phyloP scores from a whole-genome alignment of 2,797 vertebrate genomes.

The Pseudomugil gertrudae region DNA sequence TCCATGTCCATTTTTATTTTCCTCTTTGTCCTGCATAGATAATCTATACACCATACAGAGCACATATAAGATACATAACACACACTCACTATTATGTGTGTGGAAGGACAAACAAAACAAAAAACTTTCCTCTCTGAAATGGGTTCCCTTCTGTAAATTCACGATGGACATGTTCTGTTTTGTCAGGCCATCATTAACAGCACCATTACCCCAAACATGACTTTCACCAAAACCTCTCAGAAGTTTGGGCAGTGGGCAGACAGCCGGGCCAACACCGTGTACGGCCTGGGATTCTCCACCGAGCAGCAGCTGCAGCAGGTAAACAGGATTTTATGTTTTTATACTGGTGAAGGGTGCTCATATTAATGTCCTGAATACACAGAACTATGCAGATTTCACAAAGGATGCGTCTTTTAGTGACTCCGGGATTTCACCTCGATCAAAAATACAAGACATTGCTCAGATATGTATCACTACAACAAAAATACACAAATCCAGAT shows the following conservation, averaged over 20 bases:
- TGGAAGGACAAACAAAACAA: not conserved
- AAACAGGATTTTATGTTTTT: constrained; percentile 1
- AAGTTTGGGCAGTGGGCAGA: constrained; percentile 98
- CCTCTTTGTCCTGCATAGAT: not conserved
- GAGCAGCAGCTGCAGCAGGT: constrained; percentile 96
- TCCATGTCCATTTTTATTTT: not conserved
- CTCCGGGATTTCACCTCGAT: not conserved
- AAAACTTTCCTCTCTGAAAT: not conserved
- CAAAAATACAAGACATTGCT: not conserved
- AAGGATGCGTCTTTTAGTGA: not conserved
- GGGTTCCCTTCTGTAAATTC: not conserved
- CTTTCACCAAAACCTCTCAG: constrained; percentile 97
- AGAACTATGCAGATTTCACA: constrained; percentile 2
- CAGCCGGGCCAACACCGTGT: constrained; percentile 95
- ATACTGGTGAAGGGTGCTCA: not conserved
- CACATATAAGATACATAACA: too few species aligned
- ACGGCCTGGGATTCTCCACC: constrained; percentile 92
- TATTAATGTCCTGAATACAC: not conserved
- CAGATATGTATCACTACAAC: not conserved
- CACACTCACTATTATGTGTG: not conserved
- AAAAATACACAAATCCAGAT: not conserved
- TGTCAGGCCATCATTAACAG: constrained; percentile 95
- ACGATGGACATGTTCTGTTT: not conserved
- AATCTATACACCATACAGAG: not conserved
- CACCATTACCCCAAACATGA: constrained; percentile 98